phyloP scores from a whole-genome alignment of 2,888 invertebrate genomes.

The Mechanitis messenoides region DNA sequence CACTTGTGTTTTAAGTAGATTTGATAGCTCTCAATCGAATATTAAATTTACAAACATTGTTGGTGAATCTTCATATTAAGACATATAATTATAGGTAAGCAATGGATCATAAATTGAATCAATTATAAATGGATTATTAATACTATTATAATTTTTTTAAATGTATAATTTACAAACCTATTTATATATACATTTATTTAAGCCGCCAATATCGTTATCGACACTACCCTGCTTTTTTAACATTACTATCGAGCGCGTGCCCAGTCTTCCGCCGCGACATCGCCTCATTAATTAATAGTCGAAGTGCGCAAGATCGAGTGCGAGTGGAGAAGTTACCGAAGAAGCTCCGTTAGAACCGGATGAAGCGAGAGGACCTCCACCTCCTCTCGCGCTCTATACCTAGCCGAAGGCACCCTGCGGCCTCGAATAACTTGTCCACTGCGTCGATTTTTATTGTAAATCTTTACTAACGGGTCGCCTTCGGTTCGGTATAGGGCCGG shows the following conservation, averaged over 20 bases:
- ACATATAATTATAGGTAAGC: no score
- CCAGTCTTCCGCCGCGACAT: constrained; percentile 15
- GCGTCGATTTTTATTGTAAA: constrained; percentile 42
- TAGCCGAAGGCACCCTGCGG: constrained; percentile 72
- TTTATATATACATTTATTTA: not conserved
- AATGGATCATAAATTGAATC: no score
- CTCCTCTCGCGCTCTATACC: constrained; percentile 39
- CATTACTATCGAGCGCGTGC: constrained; percentile 2
- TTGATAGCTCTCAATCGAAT: no score
- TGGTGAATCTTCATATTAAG: no score
- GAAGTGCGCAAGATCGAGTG: constrained; percentile 42
- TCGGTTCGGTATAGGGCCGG: constrained; percentile 88
- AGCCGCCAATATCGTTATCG: not conserved
- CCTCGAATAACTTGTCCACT: constrained; percentile 34
- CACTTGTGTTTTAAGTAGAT: not conserved
- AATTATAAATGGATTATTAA: not conserved
- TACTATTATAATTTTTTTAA: not conserved
- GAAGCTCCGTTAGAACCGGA: constrained; percentile 41
- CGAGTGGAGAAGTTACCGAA: constrained; percentile 47
- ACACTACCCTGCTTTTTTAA: constrained; percentile 9
- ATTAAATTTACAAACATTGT: no score
- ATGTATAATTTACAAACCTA: not conserved
- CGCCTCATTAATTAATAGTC: constrained; percentile 23
- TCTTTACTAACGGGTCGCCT: constrained; percentile 78
- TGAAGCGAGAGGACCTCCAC: constrained; percentile 28